These are phyloP conservation scores for Apteryx mantelli DNA, from an alignment of 2,113 vertebrate species.

Conservation along the genomic window DNA sequence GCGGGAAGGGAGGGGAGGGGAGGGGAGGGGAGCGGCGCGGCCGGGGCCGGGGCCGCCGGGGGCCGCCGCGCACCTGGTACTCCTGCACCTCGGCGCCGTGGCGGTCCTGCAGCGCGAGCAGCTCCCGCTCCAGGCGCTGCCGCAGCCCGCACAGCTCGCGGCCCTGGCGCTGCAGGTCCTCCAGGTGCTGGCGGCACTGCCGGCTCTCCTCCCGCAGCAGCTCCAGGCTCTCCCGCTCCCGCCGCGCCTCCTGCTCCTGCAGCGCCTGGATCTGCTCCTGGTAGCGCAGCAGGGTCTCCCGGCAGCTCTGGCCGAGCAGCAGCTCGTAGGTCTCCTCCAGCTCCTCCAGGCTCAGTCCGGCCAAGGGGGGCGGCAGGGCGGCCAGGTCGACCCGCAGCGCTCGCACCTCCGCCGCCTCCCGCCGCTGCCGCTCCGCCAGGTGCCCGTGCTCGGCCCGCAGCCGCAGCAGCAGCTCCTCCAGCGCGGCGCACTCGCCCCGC, in stretches of 20 bases:
- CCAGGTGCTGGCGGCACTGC: conserved; percentile 78
- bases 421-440: conserved; percentile 80
- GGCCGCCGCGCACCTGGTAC: conserved; percentile 81
- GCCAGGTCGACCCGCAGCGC: conserved; percentile 68
- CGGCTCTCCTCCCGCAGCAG: conserved; percentile 83
- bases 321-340: conserved; percentile 82
- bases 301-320: conserved; percentile 84
- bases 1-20: background rate
- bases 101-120: conserved; percentile 81
- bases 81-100: conserved; percentile 77
- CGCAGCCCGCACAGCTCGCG: conserved; percentile 82
- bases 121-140: conserved; percentile 81
- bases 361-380: conserved; percentile 66
- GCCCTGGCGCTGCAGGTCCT: conserved; percentile 79
- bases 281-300: conserved; percentile 83
- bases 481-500: conserved; percentile 49
- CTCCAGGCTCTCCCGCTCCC: conserved; percentile 75
- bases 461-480: conserved; percentile 83
- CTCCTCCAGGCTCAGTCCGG: conserved; percentile 77
- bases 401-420: conserved; percentile 74
- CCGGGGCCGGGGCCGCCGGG: background rate
- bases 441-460: conserved; percentile 79
- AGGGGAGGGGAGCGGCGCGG: background rate
- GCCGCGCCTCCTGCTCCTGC: conserved; percentile 79
- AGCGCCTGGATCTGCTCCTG: conserved; percentile 84